phyloP scores from a whole-genome alignment of 2,113 vertebrate genomes.

The Aphelocoma coerulescens region DNA sequence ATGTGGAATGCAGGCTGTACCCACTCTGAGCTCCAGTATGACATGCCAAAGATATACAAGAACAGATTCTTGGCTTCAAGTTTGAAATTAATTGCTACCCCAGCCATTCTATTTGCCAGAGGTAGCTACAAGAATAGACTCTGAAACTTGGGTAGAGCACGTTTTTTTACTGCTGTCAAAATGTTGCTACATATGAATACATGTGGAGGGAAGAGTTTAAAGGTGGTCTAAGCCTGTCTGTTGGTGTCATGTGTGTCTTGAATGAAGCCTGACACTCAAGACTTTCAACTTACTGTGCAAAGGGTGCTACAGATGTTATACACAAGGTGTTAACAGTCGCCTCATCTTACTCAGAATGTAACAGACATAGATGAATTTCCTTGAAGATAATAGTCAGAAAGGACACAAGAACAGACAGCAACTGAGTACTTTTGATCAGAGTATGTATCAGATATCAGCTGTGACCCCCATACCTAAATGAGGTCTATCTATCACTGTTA shows the following conservation, averaged over 20 bases:
- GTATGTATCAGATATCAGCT: not conserved
- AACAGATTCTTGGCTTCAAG: not conserved
- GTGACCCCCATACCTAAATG: not conserved
- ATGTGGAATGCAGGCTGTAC: not conserved
- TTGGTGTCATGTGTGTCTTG: not conserved
- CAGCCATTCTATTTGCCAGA: not conserved
- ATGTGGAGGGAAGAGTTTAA: not conserved
- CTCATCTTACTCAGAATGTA: not conserved
- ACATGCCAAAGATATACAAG: not conserved
- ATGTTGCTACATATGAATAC: not conserved
- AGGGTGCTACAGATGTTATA: not conserved
- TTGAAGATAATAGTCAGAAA: not conserved
- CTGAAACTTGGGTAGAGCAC: not conserved
- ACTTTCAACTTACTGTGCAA: not conserved
- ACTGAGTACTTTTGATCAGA: not conserved
- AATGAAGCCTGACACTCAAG: not conserved
- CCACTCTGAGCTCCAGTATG: not conserved
- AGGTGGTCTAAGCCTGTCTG: not conserved
- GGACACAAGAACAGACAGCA: not conserved
- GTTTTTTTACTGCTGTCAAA: not conserved
- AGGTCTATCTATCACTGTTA: not conserved
- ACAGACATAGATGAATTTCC: not conserved
- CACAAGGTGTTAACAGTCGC: not conserved
- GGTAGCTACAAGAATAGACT: not conserved
- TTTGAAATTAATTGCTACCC: not conserved